Conservation (phyloP, 37 sponge, comb jelly and placozoan species). For the Chondrosia reniformis region DNA sequence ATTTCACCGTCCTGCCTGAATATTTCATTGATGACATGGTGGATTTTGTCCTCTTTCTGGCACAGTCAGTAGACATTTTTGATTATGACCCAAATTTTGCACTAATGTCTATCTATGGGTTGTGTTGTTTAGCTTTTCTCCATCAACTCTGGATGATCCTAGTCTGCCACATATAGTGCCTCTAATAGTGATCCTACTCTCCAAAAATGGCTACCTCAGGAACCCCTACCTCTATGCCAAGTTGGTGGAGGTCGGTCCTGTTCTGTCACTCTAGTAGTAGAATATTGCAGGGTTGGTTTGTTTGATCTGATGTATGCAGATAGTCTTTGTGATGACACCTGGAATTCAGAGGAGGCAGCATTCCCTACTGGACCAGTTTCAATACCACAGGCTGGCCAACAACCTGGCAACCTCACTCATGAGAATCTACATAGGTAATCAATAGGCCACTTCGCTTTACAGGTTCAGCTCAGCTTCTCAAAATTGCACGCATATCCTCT, state of each 20-base stretch:
- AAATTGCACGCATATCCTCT: no score
- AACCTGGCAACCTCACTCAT: constrained; percentile 62
- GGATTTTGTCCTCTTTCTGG: constrained; percentile 69
- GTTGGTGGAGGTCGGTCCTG: constrained; percentile 78
- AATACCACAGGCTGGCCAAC: constrained; percentile 32
- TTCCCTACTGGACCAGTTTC: constrained; percentile 36
- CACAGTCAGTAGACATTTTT: constrained; percentile 46
- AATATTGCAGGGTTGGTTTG: neutral
- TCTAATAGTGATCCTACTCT: constrained; percentile 51
- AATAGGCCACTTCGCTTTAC: no score
- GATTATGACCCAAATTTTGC: no score
- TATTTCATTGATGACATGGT: constrained; percentile 82
- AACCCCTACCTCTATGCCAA: constrained; percentile 91
- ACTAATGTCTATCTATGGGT: no score
- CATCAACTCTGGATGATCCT: constrained; percentile 43
- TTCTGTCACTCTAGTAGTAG: neutral
- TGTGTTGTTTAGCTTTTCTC: constrained; percentile 44
- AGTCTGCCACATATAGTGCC: constrained; percentile 36
- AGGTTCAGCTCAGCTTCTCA: no score
- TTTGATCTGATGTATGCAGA: constrained; percentile 13
- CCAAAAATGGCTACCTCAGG: constrained; percentile 45
- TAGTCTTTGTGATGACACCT: constrained; percentile 58
- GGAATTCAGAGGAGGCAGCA: constrained; percentile 37
- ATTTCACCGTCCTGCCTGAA: constrained; percentile 82
- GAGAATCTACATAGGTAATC: constrained; percentile 60